These are phyloP conservation scores for Selenia dentaria DNA, from an alignment of 2,888 invertebrate genomes.

Conservation along the genomic window DNA sequence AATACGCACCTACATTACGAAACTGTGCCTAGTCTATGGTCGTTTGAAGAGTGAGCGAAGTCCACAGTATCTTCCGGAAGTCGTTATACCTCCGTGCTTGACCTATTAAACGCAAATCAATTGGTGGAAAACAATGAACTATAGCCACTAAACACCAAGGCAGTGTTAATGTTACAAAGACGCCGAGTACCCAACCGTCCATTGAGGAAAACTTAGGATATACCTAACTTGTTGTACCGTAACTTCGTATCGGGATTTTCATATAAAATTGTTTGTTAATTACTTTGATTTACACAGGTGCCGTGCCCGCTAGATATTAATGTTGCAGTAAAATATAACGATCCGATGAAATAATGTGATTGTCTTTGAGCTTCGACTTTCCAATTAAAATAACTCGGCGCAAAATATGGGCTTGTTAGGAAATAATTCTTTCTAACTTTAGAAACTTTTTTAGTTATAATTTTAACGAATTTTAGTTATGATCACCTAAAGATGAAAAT, in stretches of 20 bases:
- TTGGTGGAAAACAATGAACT: constrained; percentile 50
- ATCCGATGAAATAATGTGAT: constrained; percentile 20
- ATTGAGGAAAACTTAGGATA: constrained; percentile 32
- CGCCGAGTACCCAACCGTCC: constrained; percentile 10
- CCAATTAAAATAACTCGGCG: constrained; percentile 22
- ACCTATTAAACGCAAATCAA: constrained; percentile 61
- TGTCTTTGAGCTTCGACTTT: constrained; percentile 20
- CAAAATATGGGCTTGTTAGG: constrained; percentile 7
- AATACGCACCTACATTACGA: no score
- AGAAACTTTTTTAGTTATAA: no score
- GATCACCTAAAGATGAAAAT: no score
- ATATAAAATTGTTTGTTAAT: constrained; percentile 26
- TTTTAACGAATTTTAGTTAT: no score
- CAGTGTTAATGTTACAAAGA: constrained; percentile 29
- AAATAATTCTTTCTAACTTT: no score
- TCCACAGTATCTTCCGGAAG: no score
- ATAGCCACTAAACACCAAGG: not conserved
- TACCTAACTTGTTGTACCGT: constrained; percentile 25
- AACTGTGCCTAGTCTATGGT: no score
- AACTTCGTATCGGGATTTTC: constrained; percentile 20
- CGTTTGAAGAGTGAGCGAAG: no score
- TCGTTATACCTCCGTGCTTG: constrained; percentile 57
- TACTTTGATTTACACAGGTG: constrained; percentile 26
- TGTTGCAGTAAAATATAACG: constrained; percentile 25
- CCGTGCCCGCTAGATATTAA: constrained; percentile 19